A percentile compares a stretch with the other conserved stretches of the same genome.
phyloP scores from a whole-genome alignment of 2,113 vertebrate species.

The Rhinopithecus roxellana region DNA sequence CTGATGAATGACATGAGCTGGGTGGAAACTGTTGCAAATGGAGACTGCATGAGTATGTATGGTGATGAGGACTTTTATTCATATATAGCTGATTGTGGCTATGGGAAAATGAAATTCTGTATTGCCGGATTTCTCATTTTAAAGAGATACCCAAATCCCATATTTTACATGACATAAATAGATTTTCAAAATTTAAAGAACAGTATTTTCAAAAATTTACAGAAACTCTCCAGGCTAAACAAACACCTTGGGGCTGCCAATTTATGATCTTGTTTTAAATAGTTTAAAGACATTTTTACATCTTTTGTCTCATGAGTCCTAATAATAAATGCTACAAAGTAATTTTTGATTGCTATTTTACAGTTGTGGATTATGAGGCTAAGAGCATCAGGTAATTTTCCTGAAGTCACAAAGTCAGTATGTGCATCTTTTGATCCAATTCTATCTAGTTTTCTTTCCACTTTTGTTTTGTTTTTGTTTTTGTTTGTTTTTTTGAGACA shows the following conservation, averaged over 20 bases:
- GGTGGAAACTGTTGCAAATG: neutral
- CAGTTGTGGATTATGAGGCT: neutral
- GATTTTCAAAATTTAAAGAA: neutral
- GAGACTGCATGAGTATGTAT: fast-evolving
- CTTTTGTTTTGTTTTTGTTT: neutral
- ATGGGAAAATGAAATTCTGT: neutral
- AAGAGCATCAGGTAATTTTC: neutral
- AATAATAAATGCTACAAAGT: neutral
- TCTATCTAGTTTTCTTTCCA: neutral
- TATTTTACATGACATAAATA: neutral
- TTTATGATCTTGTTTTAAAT: neutral
- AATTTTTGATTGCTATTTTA: neutral
- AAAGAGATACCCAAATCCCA: neutral
- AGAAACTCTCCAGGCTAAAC: neutral
- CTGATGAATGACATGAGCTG: neutral
- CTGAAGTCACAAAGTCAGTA: neutral
- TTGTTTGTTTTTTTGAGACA: too few relatives aligned
- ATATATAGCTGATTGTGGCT: neutral
- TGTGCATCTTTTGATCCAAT: neutral
- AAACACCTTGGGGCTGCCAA: neutral
- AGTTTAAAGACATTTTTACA: neutral
- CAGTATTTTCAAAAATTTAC: neutral
- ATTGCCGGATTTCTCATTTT: neutral
- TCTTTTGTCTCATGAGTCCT: neutral
- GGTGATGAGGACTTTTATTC: too few relatives aligned